These are phyloP conservation scores for Phortica variegata DNA, from an alignment of 1,140 invertebrate genomes.

Conservation along the genomic window DNA sequence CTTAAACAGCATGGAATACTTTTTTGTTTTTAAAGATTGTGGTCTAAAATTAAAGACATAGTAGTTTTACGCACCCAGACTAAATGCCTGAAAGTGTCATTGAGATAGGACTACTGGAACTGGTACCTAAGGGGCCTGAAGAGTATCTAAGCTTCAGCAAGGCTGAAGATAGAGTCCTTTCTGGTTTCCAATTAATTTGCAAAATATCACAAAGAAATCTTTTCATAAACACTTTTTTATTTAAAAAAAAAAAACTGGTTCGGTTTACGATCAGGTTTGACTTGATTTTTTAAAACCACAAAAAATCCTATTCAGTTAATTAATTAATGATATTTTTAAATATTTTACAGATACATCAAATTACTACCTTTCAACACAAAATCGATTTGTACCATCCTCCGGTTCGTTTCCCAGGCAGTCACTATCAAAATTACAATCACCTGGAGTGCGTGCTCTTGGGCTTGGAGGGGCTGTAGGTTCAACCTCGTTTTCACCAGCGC, in stretches of 20 bases:
- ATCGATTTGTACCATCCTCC: slow-evolving; percentile 50
- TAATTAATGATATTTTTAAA: slow-evolving; percentile 9
- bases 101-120: too few species aligned
- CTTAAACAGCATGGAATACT: too few species aligned
- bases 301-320: not conserved
- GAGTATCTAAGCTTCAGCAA: not conserved
- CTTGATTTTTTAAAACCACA: not conserved
- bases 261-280: too few species aligned
- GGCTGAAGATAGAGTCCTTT: not conserved
- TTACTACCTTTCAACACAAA: slow-evolving; percentile 50
- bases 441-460: slow-evolving; percentile 14
- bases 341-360: slow-evolving; percentile 36
- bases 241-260: too few species aligned
- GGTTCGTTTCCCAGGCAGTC: slow-evolving; percentile 34
- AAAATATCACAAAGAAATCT: not conserved
- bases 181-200: not conserved
- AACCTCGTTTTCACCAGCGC: slow-evolving; percentile 29
- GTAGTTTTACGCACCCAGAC: too few species aligned
- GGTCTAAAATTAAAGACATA: too few species aligned
- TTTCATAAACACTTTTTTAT: not conserved
- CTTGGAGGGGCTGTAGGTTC: slow-evolving; percentile 15
- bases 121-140: slow-evolving; percentile 9
- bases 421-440: not conserved
- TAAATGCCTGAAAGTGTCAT: too few species aligned
- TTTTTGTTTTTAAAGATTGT: too few species aligned